phyloP scores from a whole-genome alignment of 2,888 invertebrate species.

The Zygogramma bicolorata region DNA sequence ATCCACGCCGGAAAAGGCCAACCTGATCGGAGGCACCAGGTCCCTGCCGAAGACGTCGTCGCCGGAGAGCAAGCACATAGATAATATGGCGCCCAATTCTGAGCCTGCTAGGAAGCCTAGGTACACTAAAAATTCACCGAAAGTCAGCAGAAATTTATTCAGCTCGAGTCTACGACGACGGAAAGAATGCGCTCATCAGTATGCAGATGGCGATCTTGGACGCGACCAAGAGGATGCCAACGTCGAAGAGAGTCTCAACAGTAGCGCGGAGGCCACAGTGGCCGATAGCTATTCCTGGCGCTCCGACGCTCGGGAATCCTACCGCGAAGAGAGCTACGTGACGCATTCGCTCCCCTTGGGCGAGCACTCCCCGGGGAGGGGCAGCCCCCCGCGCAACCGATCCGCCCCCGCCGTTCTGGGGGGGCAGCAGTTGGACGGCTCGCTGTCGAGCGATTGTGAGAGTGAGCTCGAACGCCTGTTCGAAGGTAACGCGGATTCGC shows the following conservation, averaged over 20 bases:
- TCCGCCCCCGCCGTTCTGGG: slow-evolving; percentile 55
- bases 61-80: slow-evolving; percentile 33
- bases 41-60: slow-evolving; percentile 42
- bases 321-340: slow-evolving; percentile 19
- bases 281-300: slow-evolving; percentile 49
- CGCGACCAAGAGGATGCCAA: slow-evolving; percentile 45
- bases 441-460: slow-evolving; percentile 61
- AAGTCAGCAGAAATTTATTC: slow-evolving; percentile 64
- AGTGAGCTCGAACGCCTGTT: slow-evolving; percentile 64
- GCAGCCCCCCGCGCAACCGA: slow-evolving; percentile 26
- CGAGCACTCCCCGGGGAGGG: background rate
- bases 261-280: slow-evolving; percentile 53
- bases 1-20: slow-evolving; percentile 56
- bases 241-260: slow-evolving; percentile 44
- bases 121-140: slow-evolving; percentile 57
- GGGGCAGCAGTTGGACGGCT: slow-evolving; percentile 49
- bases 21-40: slow-evolving; percentile 44
- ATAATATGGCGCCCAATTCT: slow-evolving; percentile 40
- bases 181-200: slow-evolving; percentile 59
- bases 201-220: slow-evolving; percentile 57
- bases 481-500: slow-evolving; percentile 58
- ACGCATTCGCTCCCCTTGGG: slow-evolving; percentile 36
- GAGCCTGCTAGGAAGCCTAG: slow-evolving; percentile 50
- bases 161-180: slow-evolving; percentile 46
- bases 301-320: slow-evolving; percentile 32